Base-by-base conservation (phyloP, 2,797 vertebrate genomes). In the Peromyscus melanophrys region DNA sequence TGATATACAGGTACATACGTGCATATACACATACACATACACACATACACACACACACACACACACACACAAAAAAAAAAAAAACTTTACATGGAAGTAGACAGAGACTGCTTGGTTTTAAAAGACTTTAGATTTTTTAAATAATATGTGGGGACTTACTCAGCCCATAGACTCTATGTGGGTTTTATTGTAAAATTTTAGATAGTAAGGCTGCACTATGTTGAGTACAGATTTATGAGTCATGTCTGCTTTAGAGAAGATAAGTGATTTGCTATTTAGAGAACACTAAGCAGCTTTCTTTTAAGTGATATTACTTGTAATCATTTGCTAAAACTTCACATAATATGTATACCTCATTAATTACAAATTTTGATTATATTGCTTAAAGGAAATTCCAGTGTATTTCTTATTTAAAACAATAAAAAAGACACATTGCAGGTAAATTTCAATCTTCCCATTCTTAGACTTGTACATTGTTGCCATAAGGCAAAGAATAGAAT, bases 301-400 rank as follows among this genome's bases (percentile, higher is more conserved):
- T 77, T 77, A 46, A 77, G 14, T 75, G 52, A 84, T 65, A 46
- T 46, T 63, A 67, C 31, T 6, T 49, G 34, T 23, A 89, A 87
- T 78, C 80, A 90, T 76, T 76, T 84, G 63, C 1, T 16, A 89
- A 90, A 83, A 4, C 4, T 91, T 23, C 34, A 93, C n/a, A 4
- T 43, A 57, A 95, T 89, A 91, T 23, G 0, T 89, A 2, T 40
- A 71, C 61, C 81, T 86, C 73, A 85, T 55, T 96, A 83, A 57
- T n/a, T 77, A 7, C 1, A 83, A 78, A 14, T 78, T 16, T 10
- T 75, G 73, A 73, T 77, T 94, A 1, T 63, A 34, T 65, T 52
- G 43, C 90, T 40, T 16, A 87, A 86, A 80, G 7, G 0, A 63
- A 77, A 49, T 83, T 78, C 43, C 69, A 61, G 49, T 37, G 27